These are phyloP conservation scores for Coreoperca whiteheadi DNA, from an alignment of 2,113 vertebrate species.

Conservation along the genomic window DNA sequence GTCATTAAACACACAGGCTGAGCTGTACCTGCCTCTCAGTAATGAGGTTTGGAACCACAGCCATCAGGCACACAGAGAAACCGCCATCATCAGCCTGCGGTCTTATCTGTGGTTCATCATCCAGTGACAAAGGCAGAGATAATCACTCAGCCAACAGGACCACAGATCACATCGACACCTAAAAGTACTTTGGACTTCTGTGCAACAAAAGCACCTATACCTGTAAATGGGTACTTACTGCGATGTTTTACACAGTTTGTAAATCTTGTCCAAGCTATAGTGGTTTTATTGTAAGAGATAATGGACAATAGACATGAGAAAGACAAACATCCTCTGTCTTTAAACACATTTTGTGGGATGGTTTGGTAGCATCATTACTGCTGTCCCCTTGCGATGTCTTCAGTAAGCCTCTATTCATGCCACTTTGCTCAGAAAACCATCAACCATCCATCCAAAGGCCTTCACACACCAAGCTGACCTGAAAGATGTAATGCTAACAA, in stretches of 20 bases:
- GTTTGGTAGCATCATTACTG: background rate
- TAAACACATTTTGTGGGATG: background rate
- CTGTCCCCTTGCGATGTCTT: background rate
- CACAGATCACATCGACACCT: slow-evolving; percentile 10
- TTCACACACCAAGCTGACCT: background rate
- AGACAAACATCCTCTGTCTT: background rate
- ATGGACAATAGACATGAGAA: background rate
- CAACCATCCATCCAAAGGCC: background rate
- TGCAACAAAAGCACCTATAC: background rate
- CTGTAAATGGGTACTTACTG: background rate
- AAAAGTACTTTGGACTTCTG: background rate
- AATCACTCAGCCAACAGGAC: slow-evolving; percentile 10
- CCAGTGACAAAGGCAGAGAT: slow-evolving; percentile 28
- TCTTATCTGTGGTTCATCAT: slow-evolving; percentile 41
- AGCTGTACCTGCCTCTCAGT: slow-evolving; percentile 38
- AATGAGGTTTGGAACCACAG: slow-evolving; percentile 41
- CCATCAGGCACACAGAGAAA: slow-evolving; percentile 18
- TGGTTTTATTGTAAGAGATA: background rate
- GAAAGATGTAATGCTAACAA: background rate
- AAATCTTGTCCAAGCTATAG: background rate
- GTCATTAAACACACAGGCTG: slow-evolving; percentile 31
- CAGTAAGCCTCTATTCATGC: background rate
- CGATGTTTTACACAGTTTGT: background rate
- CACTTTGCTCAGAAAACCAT: background rate
- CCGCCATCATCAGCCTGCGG: slow-evolving; percentile 6